Evolutionary conservation across 2,888 invertebrate species (phyloP).

Genomic region (Drosophila imparisetae): DNA sequence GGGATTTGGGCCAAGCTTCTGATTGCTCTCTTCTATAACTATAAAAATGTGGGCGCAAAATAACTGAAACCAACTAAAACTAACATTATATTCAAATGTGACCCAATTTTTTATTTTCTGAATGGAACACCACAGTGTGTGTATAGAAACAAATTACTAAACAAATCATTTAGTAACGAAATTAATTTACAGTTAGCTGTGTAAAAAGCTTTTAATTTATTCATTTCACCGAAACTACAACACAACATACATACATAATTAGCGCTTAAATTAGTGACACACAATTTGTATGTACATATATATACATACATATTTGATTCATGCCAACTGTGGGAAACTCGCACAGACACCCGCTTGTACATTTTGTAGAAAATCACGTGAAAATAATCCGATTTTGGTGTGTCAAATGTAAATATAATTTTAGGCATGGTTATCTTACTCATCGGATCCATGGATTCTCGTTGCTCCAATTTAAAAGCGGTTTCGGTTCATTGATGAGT

Average conservation of each 20-base stretch:
- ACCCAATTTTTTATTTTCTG: not conserved
- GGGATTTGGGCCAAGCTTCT: not conserved
- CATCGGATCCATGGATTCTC: not conserved
- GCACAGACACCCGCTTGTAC: not conserved
- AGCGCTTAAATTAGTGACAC: constrained; percentile 57
- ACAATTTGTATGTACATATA: constrained; percentile 6
- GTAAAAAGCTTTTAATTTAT: constrained; percentile 62
- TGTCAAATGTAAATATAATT: constrained; percentile 46
- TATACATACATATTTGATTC: not conserved
- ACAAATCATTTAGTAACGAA: constrained; percentile 59
- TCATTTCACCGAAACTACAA: constrained; percentile 44
- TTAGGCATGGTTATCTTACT: not conserved
- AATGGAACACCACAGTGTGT: not conserved
- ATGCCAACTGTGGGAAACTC: constrained; percentile 4
- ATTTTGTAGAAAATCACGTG: constrained; percentile 11
- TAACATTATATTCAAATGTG: not conserved
- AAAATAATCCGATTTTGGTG: constrained; percentile 50
- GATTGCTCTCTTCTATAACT: not conserved
- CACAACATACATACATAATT: constrained; percentile 61
- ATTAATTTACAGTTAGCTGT: constrained; percentile 58
- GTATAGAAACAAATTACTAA: constrained; percentile 50
- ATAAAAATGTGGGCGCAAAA: not conserved
- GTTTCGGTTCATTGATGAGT: not conserved
- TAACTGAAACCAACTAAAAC: not conserved
- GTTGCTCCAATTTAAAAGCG: not conserved